These are phyloP conservation scores for Eumacrocentrus americanus DNA, from an alignment of 2,888 invertebrate genomes.

Conservation along the genomic window DNA sequence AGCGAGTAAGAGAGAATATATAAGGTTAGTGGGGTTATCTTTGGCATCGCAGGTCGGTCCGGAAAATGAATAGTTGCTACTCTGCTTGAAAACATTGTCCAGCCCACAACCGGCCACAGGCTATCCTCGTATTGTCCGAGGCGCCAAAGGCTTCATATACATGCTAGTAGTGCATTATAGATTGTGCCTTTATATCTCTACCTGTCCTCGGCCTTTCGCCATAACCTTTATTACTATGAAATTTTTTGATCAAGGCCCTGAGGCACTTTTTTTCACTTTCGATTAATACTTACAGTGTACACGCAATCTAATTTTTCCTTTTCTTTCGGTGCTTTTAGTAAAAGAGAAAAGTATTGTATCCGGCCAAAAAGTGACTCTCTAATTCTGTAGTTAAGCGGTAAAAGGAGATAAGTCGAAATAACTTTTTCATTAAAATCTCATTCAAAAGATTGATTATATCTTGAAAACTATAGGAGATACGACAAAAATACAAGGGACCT, in stretches of 20 bases:
- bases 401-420: too few relatives aligned
- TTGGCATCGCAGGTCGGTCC: constrained; percentile 38
- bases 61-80: constrained; percentile 52
- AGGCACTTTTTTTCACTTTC: constrained; percentile 16
- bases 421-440: too few relatives aligned
- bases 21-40: constrained; percentile 45
- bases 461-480: too few relatives aligned
- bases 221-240: too few relatives aligned
- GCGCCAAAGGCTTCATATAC: constrained; percentile 56
- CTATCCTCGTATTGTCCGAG: constrained; percentile 48
- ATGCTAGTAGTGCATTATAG: constrained; percentile 39
- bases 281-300: constrained; percentile 14
- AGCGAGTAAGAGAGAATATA: constrained; percentile 14
- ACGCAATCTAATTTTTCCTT: constrained; percentile 25
- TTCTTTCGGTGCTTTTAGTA: too few relatives aligned
- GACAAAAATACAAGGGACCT: too few relatives aligned
- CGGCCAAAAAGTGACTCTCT: too few relatives aligned
- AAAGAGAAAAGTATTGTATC: too few relatives aligned
- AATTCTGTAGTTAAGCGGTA: too few relatives aligned
- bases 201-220: not conserved
- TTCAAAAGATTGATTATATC: too few relatives aligned
- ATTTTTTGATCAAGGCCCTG: not conserved
- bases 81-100: constrained; percentile 29
- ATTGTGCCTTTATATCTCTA: constrained; percentile 2
- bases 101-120: not conserved